Base-by-base conservation (phyloP, 2,888 invertebrate genomes). In the Orthosia cruda region DNA sequence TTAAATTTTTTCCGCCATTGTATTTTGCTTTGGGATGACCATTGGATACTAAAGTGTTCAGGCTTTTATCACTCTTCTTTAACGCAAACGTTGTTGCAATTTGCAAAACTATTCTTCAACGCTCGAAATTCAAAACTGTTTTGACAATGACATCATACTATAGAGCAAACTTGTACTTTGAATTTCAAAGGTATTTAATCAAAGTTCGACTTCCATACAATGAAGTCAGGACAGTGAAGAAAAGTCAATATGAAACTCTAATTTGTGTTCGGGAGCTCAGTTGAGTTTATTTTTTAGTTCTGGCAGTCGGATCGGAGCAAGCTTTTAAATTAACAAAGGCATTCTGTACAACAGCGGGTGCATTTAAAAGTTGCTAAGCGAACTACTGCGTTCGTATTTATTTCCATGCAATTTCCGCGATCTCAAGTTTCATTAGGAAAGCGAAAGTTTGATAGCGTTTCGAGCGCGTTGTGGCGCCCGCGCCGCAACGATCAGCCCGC, bases 281-380 rank as follows among this genome's bases (percentile, higher is more conserved):
- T 76, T 58, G 75, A 87, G 83, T 90, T 92, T 90, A 90, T 90
- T 93, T 93, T 92, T 91, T 89, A 89, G 73, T 13, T 45, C 72
- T 78, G 62, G 79, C 63, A 90, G 89, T 89, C 85, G 83, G 89
- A 92, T 91, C 87, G 87, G 87, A 91, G 89, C 89, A 91, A 89
- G 91, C 88, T 93, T 93, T 93, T 91, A 91, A 93, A 94, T 93
- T 93, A 94, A 95, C 95, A 96, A 95, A 95, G 89, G 94, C 90
- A 87, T 92, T 92, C 87, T 89, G 89, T 92, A 92, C 89, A 86
- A 85, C 88, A 88, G 83, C 85, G 83, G 90, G 91, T 87, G 91
- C 91, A 93, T 95, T 95, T 92, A 92, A 93, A 95, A 94, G 93
- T 95, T 95, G 87, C 90, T 91, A 88, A 92, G 90, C 92, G 88